A percentile compares a stretch with the other conserved stretches of the same genome.
phyloP scores from a whole-genome alignment of 2,113 vertebrate genomes.

The Anarrhichthys ocellatus region DNA sequence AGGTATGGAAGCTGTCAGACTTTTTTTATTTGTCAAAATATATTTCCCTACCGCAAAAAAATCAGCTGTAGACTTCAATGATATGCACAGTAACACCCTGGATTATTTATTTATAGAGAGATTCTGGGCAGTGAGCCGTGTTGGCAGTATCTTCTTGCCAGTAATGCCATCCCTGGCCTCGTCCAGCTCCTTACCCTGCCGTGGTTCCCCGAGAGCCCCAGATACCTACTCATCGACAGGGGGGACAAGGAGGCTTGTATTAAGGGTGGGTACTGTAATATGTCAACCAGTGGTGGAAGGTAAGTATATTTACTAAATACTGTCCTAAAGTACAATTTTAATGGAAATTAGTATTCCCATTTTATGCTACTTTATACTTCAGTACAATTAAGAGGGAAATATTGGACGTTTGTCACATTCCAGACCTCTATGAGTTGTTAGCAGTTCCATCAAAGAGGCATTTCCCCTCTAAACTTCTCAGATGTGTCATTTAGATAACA shows the following conservation, averaged over 20 bases:
- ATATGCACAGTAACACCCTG: conserved; percentile 20
- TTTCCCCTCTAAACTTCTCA: neutral
- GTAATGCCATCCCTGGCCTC: conserved; percentile 88
- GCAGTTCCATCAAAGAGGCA: neutral
- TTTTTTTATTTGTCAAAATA: neutral
- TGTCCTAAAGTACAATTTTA: neutral
- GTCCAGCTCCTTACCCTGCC: conserved; percentile 90
- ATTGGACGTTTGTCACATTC: neutral
- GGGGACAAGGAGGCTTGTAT: conserved; percentile 88
- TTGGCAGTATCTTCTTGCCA: conserved; percentile 91
- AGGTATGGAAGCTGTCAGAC: conserved; percentile 73
- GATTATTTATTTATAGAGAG: conserved; percentile 82
- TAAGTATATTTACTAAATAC: neutral
- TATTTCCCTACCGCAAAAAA: neutral
- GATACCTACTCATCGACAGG: conserved; percentile 91
- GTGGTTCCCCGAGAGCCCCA: conserved; percentile 92
- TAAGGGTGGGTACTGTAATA: conserved; percentile 77
- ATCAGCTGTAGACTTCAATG: neutral
- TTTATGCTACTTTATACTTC: neutral
- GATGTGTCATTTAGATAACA: neutral
- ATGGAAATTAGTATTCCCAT: neutral
- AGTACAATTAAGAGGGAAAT: neutral
- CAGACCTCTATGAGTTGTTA: neutral
- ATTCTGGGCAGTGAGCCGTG: conserved; percentile 86
- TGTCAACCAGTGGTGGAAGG: neutral